Evolutionary conservation across 2,113 vertebrate species (phyloP), one percentile per base, ranked within the genome.

Genomic region (Numenius arquata): DNA sequence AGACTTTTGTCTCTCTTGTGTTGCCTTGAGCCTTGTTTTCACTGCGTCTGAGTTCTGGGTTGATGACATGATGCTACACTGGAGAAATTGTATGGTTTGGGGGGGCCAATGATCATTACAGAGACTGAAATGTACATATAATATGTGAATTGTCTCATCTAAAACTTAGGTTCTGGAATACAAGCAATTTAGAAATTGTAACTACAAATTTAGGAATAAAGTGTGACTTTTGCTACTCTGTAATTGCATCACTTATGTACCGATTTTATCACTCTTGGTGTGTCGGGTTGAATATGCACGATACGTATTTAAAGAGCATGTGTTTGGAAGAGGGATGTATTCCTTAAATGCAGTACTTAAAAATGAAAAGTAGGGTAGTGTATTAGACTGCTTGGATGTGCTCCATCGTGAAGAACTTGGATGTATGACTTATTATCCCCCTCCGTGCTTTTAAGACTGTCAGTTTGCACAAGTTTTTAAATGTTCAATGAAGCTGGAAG

Each of bases 191-290:
- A 36, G 58, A 53, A 85, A 48, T 65, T 29, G 20, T 36, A 75
- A 38, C 45, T 61, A 56, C 25, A 61, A 16, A 53, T 89, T 22
- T 11, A 48, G n/a, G 78, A 62, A 23, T n/a, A n/a, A 85, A 48
- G 50, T 45, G 11, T 74, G 32, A 58, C 19, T 56, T 73, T 12
- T 20, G 29, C 40, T 41, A 0, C 20, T 43, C 52, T 67, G 9
- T 27, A 34, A 41, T 52, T 36, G 30, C 48, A 19, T 66, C 12
- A 7, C 23, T n/a, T 41, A 17, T 0, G 3, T 25, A 26, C 15
- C 1, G 3, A 3, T 78, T 29, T 20, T 45, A 68, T 55, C 74
- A 25, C 26, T 74, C 0, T 0, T 17, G 45, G 55, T 27, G 11
- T 18, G 45, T 45, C 4, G 23, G 26, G 41, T 10, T 78, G 48